Evolutionary conservation across 2,113 vertebrate genomes (phyloP).

Genomic region (Hiodon alosoides): DNA sequence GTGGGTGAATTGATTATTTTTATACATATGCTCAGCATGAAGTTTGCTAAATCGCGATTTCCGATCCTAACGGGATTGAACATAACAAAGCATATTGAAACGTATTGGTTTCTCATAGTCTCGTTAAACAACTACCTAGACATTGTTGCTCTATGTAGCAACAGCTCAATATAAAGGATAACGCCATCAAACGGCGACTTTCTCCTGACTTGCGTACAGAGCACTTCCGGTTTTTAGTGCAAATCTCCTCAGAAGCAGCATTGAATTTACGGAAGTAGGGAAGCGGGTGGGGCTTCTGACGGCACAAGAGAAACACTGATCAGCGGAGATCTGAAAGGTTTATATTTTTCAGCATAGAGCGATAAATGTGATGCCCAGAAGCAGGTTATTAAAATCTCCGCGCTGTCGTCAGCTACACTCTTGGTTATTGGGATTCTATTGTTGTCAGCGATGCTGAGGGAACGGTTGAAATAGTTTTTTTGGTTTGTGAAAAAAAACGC

Average conservation of each 20-base stretch:
- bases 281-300: conserved; percentile 61
- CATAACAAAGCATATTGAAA: too few species aligned
- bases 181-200: too few species aligned
- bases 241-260: conserved; percentile 2
- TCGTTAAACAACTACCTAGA: too few species aligned
- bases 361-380: conserved; percentile 47
- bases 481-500: conserved; percentile 22
- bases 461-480: conserved; percentile 41
- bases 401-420: conserved; percentile 21
- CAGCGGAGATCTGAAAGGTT: conserved; percentile 40
- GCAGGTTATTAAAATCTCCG: conserved; percentile 19
- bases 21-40: too few species aligned
- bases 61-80: too few species aligned
- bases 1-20: too few species aligned
- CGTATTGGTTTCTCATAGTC: too few species aligned
- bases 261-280: conserved; percentile 52
- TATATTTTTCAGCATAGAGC: conserved; percentile 41
- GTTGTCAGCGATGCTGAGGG: conserved; percentile 41
- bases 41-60: too few species aligned
- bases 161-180: too few species aligned
- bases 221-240: too few species aligned
- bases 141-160: too few species aligned
- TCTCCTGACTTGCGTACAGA: too few species aligned
- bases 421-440: conserved; percentile 13
- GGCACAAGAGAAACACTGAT: conserved; percentile 26